Evolutionary conservation across 92 coral and sea anemone genomes (phyloP).

Genomic region (Metridium senile): DNA sequence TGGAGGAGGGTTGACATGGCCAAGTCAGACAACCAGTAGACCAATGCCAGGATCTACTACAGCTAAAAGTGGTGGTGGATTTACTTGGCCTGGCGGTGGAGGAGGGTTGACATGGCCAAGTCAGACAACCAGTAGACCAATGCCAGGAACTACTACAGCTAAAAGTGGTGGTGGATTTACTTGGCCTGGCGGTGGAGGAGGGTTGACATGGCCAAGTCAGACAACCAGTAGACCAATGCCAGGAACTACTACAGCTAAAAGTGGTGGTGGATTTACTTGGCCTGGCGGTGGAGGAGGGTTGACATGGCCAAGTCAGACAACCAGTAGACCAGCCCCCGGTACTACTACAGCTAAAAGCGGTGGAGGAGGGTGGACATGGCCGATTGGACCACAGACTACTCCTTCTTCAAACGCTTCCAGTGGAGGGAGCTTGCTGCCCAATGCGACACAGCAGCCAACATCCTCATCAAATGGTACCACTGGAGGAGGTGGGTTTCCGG

Average conservation of each 20-base stretch:
- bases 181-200: not conserved
- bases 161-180: conserved; percentile 27
- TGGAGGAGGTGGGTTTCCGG: conserved; percentile 1
- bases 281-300: conserved; percentile 8
- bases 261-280: not conserved
- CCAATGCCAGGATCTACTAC: too few relatives aligned
- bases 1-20: not conserved
- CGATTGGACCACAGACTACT: conserved; percentile 2
- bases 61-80: conserved; percentile 6
- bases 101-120: not conserved
- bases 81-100: not conserved
- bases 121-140: not conserved
- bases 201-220: too few relatives aligned
- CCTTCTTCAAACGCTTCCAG: not conserved
- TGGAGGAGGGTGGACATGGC: conserved; percentile 18
- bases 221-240: too few relatives aligned
- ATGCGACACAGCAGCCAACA: not conserved
- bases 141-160: conserved; percentile 22
- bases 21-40: conserved; percentile 12
- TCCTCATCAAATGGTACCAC: not conserved
- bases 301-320: not conserved
- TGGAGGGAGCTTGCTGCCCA: not conserved
- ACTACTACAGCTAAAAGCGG: too few relatives aligned
- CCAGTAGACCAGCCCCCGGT: too few relatives aligned
- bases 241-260: too few relatives aligned